Percentiles rank a stretch among this genome's conserved stretches.
phyloP scores from a whole-genome alignment of 2,888 invertebrate genomes.

The Automeris io region DNA sequence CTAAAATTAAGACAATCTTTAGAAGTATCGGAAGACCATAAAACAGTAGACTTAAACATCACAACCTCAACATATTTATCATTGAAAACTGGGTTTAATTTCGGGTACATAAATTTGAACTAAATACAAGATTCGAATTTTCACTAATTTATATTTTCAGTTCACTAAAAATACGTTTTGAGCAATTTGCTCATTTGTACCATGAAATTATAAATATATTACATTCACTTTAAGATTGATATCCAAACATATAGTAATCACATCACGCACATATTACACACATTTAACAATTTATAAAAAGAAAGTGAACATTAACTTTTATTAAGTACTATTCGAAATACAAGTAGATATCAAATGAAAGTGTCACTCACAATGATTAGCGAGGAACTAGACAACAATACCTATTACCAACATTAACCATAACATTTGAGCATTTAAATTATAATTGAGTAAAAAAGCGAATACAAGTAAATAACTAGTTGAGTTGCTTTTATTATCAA shows the following conservation, averaged over 20 bases:
- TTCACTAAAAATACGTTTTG: constrained; percentile 30
- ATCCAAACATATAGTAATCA: constrained; percentile 63
- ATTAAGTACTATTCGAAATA: constrained; percentile 47
- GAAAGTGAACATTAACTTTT: constrained; percentile 43
- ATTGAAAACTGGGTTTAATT: constrained; percentile 30
- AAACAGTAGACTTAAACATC: constrained; percentile 52
- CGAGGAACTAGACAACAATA: constrained; percentile 65
- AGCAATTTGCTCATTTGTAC: constrained; percentile 65
- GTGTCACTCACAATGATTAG: constrained; percentile 49
- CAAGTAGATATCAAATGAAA: constrained; percentile 54
- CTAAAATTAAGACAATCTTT: constrained; percentile 52
- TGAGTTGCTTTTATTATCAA: too few relatives aligned
- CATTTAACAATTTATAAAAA: constrained; percentile 40
- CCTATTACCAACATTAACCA: constrained; percentile 69
- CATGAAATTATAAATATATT: constrained; percentile 49
- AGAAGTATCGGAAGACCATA: constrained; percentile 60
- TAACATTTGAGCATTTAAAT: constrained; percentile 69
- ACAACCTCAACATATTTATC: constrained; percentile 61
- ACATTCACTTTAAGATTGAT: constrained; percentile 41
- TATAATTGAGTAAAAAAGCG: constrained; percentile 70
- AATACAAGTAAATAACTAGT: too few relatives aligned
- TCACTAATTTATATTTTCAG: not conserved
- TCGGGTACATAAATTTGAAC: constrained; percentile 38
- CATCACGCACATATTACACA: constrained; percentile 65
- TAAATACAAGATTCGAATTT: constrained; percentile 11